These are phyloP conservation scores for Ciconia maguari DNA, from an alignment of 2,113 vertebrate genomes.

Conservation along the genomic window DNA sequence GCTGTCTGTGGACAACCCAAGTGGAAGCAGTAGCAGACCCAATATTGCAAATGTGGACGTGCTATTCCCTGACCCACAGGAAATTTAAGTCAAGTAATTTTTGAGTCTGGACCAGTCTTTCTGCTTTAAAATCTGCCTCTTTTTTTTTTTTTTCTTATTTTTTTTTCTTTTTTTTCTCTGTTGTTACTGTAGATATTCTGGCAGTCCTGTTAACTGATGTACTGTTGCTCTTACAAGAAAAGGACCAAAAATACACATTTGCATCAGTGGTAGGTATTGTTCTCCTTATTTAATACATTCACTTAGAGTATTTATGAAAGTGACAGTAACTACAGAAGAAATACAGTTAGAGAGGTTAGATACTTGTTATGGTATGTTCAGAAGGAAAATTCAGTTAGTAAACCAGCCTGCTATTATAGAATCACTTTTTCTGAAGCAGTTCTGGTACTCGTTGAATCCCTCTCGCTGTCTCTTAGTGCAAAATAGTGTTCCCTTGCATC, in stretches of 20 bases:
- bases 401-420: background rate
- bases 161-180: background rate
- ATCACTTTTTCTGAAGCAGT: background rate
- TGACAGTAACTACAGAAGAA: background rate
- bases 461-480: background rate
- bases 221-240: constrained; percentile 91
- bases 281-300: background rate
- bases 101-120: background rate
- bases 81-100: background rate
- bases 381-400: background rate
- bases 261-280: constrained; percentile 86
- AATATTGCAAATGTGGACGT: background rate
- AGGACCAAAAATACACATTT: constrained; percentile 92
- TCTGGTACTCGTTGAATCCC: background rate
- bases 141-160: background rate
- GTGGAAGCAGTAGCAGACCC: background rate
- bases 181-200: constrained; percentile 81
- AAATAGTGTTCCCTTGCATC: background rate
- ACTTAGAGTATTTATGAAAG: background rate
- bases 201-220: constrained; percentile 91
- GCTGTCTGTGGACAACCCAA: background rate
- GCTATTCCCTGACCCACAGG: background rate
- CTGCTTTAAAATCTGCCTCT: background rate
- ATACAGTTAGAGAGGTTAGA: background rate
- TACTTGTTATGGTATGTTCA: background rate